phyloP scores from a whole-genome alignment of 2,888 invertebrate genomes.

The Eupithecia tripunctaria region DNA sequence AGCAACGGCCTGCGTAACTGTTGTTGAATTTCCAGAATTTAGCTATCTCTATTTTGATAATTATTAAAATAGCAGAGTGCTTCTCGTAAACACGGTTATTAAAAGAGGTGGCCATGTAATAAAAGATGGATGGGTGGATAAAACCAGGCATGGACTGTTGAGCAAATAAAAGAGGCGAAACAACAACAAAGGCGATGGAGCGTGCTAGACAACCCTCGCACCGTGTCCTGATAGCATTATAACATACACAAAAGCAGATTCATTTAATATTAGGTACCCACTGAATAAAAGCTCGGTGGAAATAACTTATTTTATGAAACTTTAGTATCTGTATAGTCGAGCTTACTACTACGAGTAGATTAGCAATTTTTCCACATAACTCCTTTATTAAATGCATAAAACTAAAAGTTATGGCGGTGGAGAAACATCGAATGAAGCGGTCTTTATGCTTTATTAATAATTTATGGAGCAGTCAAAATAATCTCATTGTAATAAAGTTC shows the following conservation, averaged over 20 bases:
- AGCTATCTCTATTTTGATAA: background rate
- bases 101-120: constrained; percentile 22
- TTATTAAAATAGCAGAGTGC: constrained; percentile 4
- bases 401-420: constrained; percentile 19
- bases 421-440: constrained; percentile 38
- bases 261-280: constrained; percentile 32
- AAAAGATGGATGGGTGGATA: constrained; percentile 44
- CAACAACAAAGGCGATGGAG: constrained; percentile 57
- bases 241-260: constrained; percentile 47
- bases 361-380: constrained; percentile 6
- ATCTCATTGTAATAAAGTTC: background rate
- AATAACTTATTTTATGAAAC: constrained; percentile 56
- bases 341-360: constrained; percentile 43
- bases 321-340: constrained; percentile 52
- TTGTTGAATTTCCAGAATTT: background rate
- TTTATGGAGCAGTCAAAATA: constrained; percentile 12
- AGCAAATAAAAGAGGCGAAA: constrained; percentile 60
- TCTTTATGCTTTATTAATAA: constrained; percentile 41
- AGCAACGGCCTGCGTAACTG: background rate
- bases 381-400: constrained; percentile 47
- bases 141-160: constrained; percentile 52
- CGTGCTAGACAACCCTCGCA: constrained; percentile 51
- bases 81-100: constrained; percentile 18
- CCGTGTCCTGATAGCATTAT: constrained; percentile 48
- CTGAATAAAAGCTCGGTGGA: constrained; percentile 56